Base-by-base conservation (phyloP, 2,797 vertebrate species). In the Crenichthys baileyi region DNA sequence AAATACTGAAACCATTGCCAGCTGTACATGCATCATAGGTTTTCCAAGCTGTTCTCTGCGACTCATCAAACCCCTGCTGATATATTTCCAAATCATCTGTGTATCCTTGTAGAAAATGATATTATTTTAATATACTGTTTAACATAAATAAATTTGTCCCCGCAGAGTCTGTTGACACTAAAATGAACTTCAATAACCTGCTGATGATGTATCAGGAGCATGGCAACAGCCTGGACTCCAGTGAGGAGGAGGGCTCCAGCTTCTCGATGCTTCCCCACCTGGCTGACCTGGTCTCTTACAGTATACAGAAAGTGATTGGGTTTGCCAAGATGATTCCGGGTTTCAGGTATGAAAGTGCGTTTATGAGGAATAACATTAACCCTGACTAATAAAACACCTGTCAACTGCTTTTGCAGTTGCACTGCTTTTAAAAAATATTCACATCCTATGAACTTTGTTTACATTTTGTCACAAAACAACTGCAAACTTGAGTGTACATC, bases 301-400 rank as follows among this genome's bases (percentile, higher is more conserved):
- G 98, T 92, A 99, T 99, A 81, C 98, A 99, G 93, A 99, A 99
- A 92, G 98, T 99, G 84, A 97, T 99, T 0, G 97, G 97, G 79
- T 99, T 99, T 84, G 98, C 98, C 89, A 99, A 99, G 89, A 98
- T 98, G 97, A 99, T 99, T 91, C 98, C 98, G 0, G 98, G 98
- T 0, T 99, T 99, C 96, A 98, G 96, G 98, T 99, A 88, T 86
- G 94, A 41, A 20, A 29, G 11, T 60, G 20, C 24, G 12, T 41
- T 29, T 60, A 1, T 22, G 24, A 48, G 76, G 16, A 36, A 56
- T 72, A 44, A 6, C 39, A n/a, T 68, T 44, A 68, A 67, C 8
- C 39, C 11, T 20, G n/a, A 67, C 9, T 26, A n/a, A 48, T 12
- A 46, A 51, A 70, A 7, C 41, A 18, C 13, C 41, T 48, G n/a